phyloP scores from a whole-genome alignment of 2,888 invertebrate species.

The Parapristionchus giblindavisi region DNA sequence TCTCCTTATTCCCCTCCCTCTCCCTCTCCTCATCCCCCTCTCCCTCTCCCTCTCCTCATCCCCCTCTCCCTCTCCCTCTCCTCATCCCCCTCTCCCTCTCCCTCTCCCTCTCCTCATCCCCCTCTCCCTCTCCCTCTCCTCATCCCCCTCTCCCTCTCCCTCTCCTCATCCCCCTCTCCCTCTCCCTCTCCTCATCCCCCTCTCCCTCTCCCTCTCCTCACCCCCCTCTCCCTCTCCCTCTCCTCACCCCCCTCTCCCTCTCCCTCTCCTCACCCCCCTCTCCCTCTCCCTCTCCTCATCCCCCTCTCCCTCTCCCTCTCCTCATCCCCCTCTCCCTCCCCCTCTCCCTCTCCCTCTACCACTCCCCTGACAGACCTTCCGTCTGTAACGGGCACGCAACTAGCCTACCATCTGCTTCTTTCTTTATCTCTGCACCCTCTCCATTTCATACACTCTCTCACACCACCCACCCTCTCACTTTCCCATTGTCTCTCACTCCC shows the following conservation, averaged over 20 bases:
- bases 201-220: not conserved
- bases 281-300: not conserved
- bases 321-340: not conserved
- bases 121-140: not conserved
- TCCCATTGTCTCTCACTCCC: conserved; percentile 21
- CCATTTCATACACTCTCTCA: not conserved
- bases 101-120: not conserved
- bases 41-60: not conserved
- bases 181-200: not conserved
- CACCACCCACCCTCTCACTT: not conserved
- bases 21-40: not conserved
- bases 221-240: not conserved
- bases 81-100: too few relatives aligned
- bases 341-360: not conserved
- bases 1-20: not conserved
- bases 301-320: not conserved
- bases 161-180: not conserved
- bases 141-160: not conserved
- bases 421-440: too few relatives aligned
- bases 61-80: not conserved
- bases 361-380: not conserved
- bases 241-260: not conserved
- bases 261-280: not conserved
- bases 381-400: not conserved
- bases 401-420: not conserved